Evolutionary conservation across 2,888 invertebrate species (phyloP).

Genomic region (Tupiocoris notatus): DNA sequence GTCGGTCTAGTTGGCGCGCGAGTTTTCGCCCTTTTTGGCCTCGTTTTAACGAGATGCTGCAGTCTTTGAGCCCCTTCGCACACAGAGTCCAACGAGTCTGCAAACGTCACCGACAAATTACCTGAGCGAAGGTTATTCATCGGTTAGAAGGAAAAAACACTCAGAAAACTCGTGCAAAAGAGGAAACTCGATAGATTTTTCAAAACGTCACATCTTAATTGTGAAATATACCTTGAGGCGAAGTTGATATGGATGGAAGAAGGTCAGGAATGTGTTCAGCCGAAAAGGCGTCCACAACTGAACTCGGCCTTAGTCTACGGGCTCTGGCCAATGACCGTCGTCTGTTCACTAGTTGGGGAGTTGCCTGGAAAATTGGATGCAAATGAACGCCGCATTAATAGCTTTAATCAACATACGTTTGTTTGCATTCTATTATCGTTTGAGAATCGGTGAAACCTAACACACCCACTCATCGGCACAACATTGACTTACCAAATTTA

Average conservation of each 20-base stretch:
- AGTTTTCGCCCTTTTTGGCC: slow-evolving; percentile 68
- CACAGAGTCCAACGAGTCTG: slow-evolving; percentile 65
- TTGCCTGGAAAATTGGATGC: slow-evolving; percentile 62
- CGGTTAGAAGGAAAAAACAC: no score
- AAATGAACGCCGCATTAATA: no score
- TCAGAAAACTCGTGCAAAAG: no score
- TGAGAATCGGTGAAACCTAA: no score
- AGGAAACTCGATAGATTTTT: no score
- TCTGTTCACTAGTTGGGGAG: slow-evolving; percentile 73
- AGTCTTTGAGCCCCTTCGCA: slow-evolving; percentile 76
- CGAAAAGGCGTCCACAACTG: slow-evolving; percentile 80
- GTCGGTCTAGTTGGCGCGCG: slow-evolving; percentile 80
- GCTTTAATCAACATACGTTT: no score
- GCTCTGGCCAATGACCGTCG: slow-evolving; percentile 68
- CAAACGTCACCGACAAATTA: no score
- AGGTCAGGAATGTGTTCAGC: slow-evolving; percentile 85
- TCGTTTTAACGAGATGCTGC: slow-evolving; percentile 85
- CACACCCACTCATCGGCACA: slow-evolving; percentile 3
- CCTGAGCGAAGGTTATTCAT: no score
- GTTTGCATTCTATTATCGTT: no score
- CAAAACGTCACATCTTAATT: no score
- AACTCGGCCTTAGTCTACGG: slow-evolving; percentile 86
- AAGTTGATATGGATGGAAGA: slow-evolving; percentile 64
- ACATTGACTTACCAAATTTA: slow-evolving; percentile 83
- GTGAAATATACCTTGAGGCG: slow-evolving; percentile 56